phyloP scores from a whole-genome alignment of 2,797 vertebrate species.

The Spinibarbus caldwelli region DNA sequence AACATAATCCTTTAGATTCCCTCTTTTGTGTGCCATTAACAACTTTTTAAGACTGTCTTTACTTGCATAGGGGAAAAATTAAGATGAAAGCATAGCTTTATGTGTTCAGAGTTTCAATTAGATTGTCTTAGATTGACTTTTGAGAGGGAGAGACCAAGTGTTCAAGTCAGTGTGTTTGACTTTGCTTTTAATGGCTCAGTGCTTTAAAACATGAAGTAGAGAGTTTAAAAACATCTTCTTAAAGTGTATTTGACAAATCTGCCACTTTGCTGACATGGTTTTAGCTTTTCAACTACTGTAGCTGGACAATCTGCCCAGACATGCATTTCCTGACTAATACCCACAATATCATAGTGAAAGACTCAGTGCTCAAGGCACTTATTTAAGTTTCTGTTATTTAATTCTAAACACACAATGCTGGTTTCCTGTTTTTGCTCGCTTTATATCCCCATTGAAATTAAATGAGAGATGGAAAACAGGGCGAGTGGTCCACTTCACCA shows the following conservation, averaged over 20 bases:
- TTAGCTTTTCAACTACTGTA: not conserved
- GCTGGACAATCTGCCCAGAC: slow-evolving; percentile 15
- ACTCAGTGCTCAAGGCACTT: not conserved
- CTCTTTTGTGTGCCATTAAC: not conserved
- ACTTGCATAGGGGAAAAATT: not conserved
- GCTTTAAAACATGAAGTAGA: not conserved
- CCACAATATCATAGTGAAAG: not conserved
- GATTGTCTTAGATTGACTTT: not conserved
- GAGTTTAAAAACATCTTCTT: not conserved
- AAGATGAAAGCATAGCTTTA: not conserved
- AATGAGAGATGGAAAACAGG: not conserved
- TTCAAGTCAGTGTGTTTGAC: not conserved
- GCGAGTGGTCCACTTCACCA: not conserved
- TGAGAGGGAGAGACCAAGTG: not conserved
- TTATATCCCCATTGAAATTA: slow-evolving; percentile 10
- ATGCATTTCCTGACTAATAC: not conserved
- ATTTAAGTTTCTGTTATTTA: slow-evolving; percentile 9
- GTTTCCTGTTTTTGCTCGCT: slow-evolving; percentile 12
- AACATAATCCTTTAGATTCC: not conserved
- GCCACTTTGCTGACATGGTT: not conserved
- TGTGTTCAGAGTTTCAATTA: not conserved
- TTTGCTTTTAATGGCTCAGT: not conserved
- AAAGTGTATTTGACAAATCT: not conserved
- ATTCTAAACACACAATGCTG: not conserved
- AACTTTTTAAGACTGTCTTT: not conserved